These are phyloP conservation scores for Perdix hodgsoniae DNA, from an alignment of 2,797 vertebrate genomes.

Conservation along the genomic window DNA sequence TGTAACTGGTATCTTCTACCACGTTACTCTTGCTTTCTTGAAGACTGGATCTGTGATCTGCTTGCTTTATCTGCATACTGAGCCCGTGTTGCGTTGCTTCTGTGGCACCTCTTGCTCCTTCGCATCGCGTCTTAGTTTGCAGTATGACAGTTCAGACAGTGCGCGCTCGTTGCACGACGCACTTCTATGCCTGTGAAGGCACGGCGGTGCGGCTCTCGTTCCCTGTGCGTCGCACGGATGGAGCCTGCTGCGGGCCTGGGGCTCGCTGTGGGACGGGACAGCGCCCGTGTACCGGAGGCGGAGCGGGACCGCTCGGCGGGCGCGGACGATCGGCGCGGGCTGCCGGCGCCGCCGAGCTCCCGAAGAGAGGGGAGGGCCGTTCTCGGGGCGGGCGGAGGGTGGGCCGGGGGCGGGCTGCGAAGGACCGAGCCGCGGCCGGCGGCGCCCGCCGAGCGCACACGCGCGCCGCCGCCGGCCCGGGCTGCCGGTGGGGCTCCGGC, in stretches of 20 bases:
- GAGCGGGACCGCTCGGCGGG: background rate
- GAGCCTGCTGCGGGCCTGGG: too few relatives aligned
- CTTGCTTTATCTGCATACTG: background rate
- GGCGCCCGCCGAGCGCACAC: background rate
- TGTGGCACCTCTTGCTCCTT: background rate
- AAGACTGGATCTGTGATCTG: background rate
- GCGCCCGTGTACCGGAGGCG: too few relatives aligned
- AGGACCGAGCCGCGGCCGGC: background rate
- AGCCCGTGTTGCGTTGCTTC: background rate
- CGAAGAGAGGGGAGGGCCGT: background rate
- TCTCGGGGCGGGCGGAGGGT: constrained; percentile 49
- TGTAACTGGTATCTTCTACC: background rate
- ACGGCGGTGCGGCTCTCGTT: rapidly evolving
- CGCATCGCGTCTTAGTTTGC: background rate
- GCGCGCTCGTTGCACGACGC: background rate
- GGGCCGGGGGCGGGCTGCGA: constrained; percentile 24
- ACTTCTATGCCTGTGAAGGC: background rate
- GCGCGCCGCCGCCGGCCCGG: too few relatives aligned
- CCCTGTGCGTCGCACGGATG: background rate
- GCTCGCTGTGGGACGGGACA: too few relatives aligned
- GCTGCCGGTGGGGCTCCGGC: background rate
- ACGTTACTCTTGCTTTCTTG: too few relatives aligned
- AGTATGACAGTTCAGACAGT: background rate
- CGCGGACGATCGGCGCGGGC: too few relatives aligned
- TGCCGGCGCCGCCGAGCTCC: too few relatives aligned